Conservation (phyloP, 1,140 invertebrate genomes). For the Micrasema minimum region DNA sequence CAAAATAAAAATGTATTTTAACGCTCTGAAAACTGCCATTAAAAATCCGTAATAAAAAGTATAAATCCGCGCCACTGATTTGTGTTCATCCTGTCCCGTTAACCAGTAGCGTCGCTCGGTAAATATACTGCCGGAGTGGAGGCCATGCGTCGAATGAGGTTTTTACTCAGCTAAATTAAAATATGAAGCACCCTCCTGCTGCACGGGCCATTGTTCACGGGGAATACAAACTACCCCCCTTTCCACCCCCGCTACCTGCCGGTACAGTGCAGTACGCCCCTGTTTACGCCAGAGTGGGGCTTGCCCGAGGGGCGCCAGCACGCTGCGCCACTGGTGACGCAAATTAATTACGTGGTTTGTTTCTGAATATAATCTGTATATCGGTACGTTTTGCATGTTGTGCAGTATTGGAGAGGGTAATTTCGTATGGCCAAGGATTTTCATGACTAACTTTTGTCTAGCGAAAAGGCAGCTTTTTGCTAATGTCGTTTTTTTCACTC, state of each 20-base stretch:
- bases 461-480: too few species aligned
- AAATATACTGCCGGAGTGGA: conserved; percentile 10
- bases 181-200: conserved; percentile 46
- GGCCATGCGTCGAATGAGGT: conserved; percentile 45
- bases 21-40: too few species aligned
- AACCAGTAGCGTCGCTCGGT: conserved; percentile 13
- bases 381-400: too few species aligned
- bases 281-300: background rate
- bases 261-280: background rate
- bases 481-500: too few species aligned
- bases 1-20: too few species aligned
- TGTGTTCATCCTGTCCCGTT: conserved; percentile 14
- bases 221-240: conserved; percentile 53
- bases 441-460: too few species aligned
- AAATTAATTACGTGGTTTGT: conserved; percentile 58
- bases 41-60: background rate
- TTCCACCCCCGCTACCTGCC: background rate
- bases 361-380: too few species aligned
- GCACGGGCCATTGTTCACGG: conserved; percentile 29
- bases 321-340: conserved; percentile 58
- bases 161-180: conserved; percentile 52
- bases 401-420: too few species aligned
- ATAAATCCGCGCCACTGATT: conserved; percentile 6
- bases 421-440: too few species aligned
- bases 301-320: conserved; percentile 58